A percentile compares a stretch with the other conserved stretches of the same genome.
phyloP scores from a whole-genome alignment of 2,888 invertebrate genomes.

The Limnephilus lunatus region DNA sequence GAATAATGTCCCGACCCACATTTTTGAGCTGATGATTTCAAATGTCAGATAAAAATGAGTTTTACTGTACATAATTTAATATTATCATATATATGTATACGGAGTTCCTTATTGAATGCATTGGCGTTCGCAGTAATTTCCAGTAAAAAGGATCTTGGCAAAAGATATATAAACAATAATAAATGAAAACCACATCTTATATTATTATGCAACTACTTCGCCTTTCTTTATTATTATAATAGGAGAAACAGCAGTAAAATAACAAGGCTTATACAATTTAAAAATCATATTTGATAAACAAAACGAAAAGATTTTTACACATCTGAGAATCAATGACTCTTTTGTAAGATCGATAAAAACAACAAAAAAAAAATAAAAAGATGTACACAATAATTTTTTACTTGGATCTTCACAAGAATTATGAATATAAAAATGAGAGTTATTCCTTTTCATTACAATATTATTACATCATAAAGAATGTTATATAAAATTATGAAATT shows the following conservation, averaged over 20 bases:
- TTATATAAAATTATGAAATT: neutral
- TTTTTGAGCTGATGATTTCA: no score
- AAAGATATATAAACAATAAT: neutral
- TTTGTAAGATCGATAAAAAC: neutral
- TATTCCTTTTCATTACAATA: neutral
- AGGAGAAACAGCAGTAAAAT: conserved; percentile 30
- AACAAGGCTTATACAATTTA: conserved; percentile 4
- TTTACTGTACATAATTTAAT: no score
- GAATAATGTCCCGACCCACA: no score
- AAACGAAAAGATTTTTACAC: conserved; percentile 22
- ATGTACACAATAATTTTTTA: neutral
- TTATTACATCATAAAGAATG: neutral
- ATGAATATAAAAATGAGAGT: neutral
- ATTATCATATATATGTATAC: no score
- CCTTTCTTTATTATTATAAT: conserved; percentile 40
- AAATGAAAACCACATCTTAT: neutral
- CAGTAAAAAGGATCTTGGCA: no score
- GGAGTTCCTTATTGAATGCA: no score
- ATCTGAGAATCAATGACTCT: neutral
- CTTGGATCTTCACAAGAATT: neutral
- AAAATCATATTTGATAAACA: neutral
- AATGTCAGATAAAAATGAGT: no score
- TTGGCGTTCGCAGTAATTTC: no score
- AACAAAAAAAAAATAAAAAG: neutral
- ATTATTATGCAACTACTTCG: conserved; percentile 37